phyloP scores from a whole-genome alignment of 2,888 invertebrate species.

The Deilephila porcellus region DNA sequence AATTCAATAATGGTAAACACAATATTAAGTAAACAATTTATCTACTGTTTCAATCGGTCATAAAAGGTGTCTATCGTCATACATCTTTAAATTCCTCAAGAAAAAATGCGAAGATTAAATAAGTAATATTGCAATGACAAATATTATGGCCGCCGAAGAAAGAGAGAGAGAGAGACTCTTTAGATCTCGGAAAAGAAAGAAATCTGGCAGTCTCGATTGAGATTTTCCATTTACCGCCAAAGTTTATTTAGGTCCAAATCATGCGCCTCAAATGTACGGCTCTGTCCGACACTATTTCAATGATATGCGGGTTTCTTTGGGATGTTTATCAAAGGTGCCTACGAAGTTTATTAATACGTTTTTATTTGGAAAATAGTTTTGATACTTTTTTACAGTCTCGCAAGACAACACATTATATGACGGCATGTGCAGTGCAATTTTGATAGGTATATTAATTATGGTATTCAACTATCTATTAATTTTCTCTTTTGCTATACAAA shows the following conservation, averaged over 20 bases:
- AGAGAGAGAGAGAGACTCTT: background rate
- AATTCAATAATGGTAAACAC: no score
- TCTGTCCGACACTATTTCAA: conserved; percentile 18
- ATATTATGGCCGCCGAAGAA: background rate
- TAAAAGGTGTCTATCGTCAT: no score
- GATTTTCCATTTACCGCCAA: conserved; percentile 19
- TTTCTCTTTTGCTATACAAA: no score
- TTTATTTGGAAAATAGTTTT: background rate
- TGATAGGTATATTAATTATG: background rate
- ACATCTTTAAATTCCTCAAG: background rate
- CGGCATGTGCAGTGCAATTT: no score
- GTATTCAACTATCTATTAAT: background rate
- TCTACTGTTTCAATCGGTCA: background rate
- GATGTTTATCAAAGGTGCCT: conserved; percentile 13
- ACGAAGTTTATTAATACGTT: background rate
- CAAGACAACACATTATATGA: no score
- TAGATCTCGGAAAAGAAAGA: background rate
- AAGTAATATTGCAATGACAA: conserved; percentile 7
- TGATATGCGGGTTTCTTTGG: conserved; percentile 5
- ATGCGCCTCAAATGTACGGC: background rate
- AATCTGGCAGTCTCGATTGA: conserved; percentile 21
- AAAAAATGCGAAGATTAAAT: background rate
- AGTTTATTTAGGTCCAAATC: conserved; percentile 24
- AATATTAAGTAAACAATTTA: no score
- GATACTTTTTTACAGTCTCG: no score